Conservation (phyloP, 2,797 vertebrate genomes). For the Gadopsis bispinosus region DNA sequence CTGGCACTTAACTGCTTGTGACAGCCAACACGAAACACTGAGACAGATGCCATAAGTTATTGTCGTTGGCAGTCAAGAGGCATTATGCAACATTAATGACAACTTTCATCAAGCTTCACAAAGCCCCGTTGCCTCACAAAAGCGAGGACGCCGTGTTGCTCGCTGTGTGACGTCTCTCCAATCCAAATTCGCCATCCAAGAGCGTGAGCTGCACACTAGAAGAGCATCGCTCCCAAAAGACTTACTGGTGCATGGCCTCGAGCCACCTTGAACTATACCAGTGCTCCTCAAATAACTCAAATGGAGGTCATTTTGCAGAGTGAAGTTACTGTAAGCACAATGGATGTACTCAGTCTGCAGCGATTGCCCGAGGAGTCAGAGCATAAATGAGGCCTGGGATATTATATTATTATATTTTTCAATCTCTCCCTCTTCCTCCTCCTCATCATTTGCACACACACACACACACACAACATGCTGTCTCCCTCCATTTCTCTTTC, state of each 20-base stretch:
- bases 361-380: slow-evolving; percentile 54
- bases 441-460: slow-evolving; percentile 16
- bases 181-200: slow-evolving; percentile 21
- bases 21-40: slow-evolving; percentile 74
- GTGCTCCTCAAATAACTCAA: slow-evolving; percentile 73
- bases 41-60: slow-evolving; percentile 82
- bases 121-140: slow-evolving; percentile 44
- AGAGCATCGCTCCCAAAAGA: slow-evolving; percentile 59
- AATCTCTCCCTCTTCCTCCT: slow-evolving; percentile 15
- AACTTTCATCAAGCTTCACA: slow-evolving; percentile 74
- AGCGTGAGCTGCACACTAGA: slow-evolving; percentile 41
- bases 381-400: slow-evolving; percentile 53
- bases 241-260: slow-evolving; percentile 57
- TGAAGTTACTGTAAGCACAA: slow-evolving; percentile 66
- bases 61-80: slow-evolving; percentile 71
- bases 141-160: slow-evolving; percentile 36
- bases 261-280: slow-evolving; percentile 66
- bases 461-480: slow-evolving; percentile 9
- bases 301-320: slow-evolving; percentile 69
- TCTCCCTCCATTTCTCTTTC: neutral
- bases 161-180: slow-evolving; percentile 30
- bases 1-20: slow-evolving; percentile 71
- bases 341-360: slow-evolving; percentile 57
- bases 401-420: slow-evolving; percentile 24
- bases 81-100: slow-evolving; percentile 82